Evolutionary conservation across 2,888 invertebrate species (phyloP).

Genomic region (Micoletzkya japonica): DNA sequence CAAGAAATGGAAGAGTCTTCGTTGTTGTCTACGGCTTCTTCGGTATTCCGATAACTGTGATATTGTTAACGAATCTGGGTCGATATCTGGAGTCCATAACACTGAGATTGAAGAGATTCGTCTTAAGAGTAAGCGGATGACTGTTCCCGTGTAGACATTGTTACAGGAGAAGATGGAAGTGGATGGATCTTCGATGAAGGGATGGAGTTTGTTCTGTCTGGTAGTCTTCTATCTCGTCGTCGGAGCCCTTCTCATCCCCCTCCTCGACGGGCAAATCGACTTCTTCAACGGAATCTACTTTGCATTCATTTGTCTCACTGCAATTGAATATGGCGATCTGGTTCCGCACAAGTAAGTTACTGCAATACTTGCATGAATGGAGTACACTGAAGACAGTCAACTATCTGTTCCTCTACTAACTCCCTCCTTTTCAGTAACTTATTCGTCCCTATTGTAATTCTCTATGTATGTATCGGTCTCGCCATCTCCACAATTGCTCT

Average conservation of each 20-base stretch:
- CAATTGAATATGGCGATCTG: conserved; percentile 61
- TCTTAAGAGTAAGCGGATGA: not conserved
- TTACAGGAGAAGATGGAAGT: conserved; percentile 28
- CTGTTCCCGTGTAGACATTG: not conserved
- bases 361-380: not conserved
- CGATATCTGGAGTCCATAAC: conserved; percentile 55
- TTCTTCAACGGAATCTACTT: conserved; percentile 62
- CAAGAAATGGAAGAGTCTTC: conserved; percentile 56
- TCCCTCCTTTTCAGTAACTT: conserved; percentile 42
- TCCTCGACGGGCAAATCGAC: conserved; percentile 51
- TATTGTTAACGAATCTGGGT: conserved; percentile 60
- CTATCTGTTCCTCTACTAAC: not conserved
- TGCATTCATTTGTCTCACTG: conserved; percentile 59
- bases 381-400: not conserved
- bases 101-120: conserved; percentile 28
- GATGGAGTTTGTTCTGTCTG: conserved; percentile 44
- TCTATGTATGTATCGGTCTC: conserved; percentile 60
- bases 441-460: conserved; percentile 55
- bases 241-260: conserved; percentile 43
- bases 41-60: conserved; percentile 61
- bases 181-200: conserved; percentile 34
- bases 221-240: conserved; percentile 43
- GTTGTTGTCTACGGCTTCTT: conserved; percentile 61
- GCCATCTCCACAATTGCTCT: conserved; percentile 61
- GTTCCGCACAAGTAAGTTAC: conserved; percentile 49